Percentiles rank a stretch among this genome's conserved stretches.
phyloP scores from a whole-genome alignment of 1,140 invertebrate genomes.

The Heliconius himera region DNA sequence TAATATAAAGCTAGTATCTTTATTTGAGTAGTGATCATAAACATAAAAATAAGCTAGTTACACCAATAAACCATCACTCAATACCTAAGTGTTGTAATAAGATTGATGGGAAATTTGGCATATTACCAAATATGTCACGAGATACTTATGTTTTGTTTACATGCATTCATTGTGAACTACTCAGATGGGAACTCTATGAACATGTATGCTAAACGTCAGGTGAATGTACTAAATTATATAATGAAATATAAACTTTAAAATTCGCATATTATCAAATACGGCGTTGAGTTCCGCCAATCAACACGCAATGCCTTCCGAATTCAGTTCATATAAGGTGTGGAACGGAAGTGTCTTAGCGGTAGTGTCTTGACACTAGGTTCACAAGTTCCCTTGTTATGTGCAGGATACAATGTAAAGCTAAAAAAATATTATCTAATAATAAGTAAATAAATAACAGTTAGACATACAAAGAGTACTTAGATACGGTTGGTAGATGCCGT shows the following conservation, averaged over 20 bases:
- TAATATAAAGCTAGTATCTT: not conserved
- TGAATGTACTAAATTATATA: not conserved
- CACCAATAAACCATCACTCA: conserved; percentile 26
- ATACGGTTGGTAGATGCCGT: not conserved
- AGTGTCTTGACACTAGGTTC: too few relatives aligned
- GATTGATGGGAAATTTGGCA: conserved; percentile 33
- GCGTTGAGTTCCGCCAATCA: too few relatives aligned
- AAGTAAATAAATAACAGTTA: not conserved
- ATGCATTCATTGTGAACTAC: conserved; percentile 12
- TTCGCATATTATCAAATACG: too few relatives aligned
- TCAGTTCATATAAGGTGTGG: too few relatives aligned
- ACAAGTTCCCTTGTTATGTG: too few relatives aligned
- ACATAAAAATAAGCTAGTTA: not conserved
- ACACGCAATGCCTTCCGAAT: too few relatives aligned
- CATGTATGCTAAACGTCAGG: not conserved
- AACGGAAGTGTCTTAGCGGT: too few relatives aligned
- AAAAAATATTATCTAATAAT: not conserved
- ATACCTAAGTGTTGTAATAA: conserved; percentile 10
- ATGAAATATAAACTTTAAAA: too few relatives aligned
- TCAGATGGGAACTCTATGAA: not conserved
- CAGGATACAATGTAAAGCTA: too few relatives aligned
- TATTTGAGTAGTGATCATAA: not conserved
- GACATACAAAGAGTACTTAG: not conserved
- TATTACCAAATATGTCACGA: conserved; percentile 38
- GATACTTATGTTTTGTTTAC: conserved; percentile 35